Evolutionary conservation across 2,113 vertebrate species (phyloP).

Genomic region (Accipiter virgatus): DNA sequence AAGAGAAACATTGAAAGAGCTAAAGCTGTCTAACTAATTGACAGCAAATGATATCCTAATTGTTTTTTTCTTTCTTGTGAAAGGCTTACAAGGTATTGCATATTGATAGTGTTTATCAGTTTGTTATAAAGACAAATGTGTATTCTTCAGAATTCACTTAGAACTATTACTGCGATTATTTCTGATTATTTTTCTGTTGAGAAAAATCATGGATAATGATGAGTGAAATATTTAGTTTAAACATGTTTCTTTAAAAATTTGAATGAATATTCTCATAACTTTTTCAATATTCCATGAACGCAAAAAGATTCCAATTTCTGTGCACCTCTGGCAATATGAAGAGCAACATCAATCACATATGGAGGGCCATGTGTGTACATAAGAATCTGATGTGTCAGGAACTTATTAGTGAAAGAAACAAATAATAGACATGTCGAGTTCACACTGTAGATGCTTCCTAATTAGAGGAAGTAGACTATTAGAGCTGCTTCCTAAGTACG

Average conservation of each 20-base stretch:
- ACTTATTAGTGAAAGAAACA: background rate
- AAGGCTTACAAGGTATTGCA: background rate
- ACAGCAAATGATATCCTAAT: background rate
- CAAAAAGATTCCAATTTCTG: background rate
- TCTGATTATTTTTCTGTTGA: background rate
- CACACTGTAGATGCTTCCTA: background rate
- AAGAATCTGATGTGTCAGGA: background rate
- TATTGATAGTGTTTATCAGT: background rate
- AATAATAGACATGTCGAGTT: background rate
- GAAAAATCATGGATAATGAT: background rate
- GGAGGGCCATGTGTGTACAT: background rate
- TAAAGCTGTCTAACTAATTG: background rate
- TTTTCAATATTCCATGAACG: background rate
- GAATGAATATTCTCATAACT: background rate
- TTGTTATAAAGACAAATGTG: background rate
- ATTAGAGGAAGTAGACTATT: background rate
- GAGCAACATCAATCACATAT: background rate
- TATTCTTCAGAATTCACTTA: background rate
- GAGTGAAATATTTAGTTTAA: background rate
- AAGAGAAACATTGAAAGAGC: background rate
- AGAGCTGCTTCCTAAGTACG: background rate
- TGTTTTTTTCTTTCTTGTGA: background rate
- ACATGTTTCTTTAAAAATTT: background rate
- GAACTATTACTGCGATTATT: background rate
- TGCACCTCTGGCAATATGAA: background rate